These are phyloP conservation scores for Dendrophyllia cribrosa DNA, from an alignment of 64 coral and sea anemone species.

Conservation along the genomic window DNA sequence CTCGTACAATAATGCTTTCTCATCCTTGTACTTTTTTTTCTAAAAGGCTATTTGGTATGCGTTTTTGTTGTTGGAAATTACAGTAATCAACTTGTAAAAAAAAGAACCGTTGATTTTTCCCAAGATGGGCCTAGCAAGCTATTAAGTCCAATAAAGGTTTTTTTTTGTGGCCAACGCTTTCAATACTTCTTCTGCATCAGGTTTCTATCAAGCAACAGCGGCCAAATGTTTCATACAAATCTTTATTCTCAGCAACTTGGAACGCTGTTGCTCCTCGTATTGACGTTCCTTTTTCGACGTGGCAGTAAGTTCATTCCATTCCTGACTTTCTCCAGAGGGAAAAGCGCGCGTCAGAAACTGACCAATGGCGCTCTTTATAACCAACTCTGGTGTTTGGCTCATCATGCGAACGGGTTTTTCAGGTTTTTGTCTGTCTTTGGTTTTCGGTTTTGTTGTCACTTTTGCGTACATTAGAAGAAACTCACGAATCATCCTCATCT, in stretches of 20 bases:
- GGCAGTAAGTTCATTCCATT: constrained; percentile 23
- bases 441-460: constrained; percentile 26
- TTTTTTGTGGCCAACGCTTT: too few relatives aligned
- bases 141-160: too few relatives aligned
- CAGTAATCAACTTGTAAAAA: too few relatives aligned
- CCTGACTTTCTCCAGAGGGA: constrained; percentile 32
- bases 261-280: constrained; percentile 62
- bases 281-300: constrained; percentile 18
- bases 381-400: constrained; percentile 67
- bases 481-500: constrained; percentile 46
- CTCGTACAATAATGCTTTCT: too few relatives aligned
- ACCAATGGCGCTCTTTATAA: constrained; percentile 78
- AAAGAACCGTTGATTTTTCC: too few relatives aligned
- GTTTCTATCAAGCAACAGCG: neutral
- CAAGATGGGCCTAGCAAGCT: too few relatives aligned
- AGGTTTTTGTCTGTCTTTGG: neutral
- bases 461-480: constrained; percentile 79
- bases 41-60: too few relatives aligned
- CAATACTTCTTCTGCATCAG: too few relatives aligned
- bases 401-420: constrained; percentile 61
- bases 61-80: too few relatives aligned
- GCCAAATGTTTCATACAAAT: constrained; percentile 82
- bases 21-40: too few relatives aligned
- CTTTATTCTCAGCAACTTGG: constrained; percentile 74
- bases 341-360: constrained; percentile 63